Evolutionary conservation across 1,140 invertebrate genomes (phyloP).

Genomic region (Colletes gigas): DNA sequence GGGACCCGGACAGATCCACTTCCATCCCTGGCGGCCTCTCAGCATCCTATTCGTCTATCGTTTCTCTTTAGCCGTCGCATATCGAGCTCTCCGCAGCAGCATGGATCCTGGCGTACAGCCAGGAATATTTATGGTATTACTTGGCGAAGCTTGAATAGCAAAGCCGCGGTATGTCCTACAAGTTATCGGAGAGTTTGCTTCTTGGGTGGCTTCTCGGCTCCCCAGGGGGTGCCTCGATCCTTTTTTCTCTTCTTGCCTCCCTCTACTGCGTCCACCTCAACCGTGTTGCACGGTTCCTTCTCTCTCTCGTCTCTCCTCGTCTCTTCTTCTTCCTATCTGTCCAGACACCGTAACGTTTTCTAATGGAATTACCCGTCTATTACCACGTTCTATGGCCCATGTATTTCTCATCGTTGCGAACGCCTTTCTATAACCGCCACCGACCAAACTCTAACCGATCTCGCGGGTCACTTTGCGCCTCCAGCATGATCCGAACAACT

Average conservation of each 20-base stretch:
- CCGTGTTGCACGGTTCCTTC: slow-evolving; percentile 35
- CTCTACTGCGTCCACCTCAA: slow-evolving; percentile 12
- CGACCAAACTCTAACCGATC: slow-evolving; percentile 30
- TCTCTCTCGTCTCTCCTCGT: slow-evolving; percentile 36
- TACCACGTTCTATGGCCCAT: slow-evolving; percentile 58
- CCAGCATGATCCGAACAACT: too few relatives aligned
- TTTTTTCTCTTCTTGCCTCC: slow-evolving; percentile 27
- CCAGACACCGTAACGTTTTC: slow-evolving; percentile 67
- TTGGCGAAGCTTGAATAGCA: slow-evolving; percentile 71
- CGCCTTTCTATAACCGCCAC: slow-evolving; percentile 10
- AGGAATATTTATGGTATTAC: slow-evolving; percentile 73
- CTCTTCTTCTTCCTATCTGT: slow-evolving; percentile 36
- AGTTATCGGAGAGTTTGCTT: slow-evolving; percentile 76
- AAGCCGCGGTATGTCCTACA: slow-evolving; percentile 73
- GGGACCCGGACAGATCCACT: slow-evolving; percentile 26
- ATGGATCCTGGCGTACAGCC: slow-evolving; percentile 61
- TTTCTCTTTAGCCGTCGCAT: slow-evolving; percentile 42
- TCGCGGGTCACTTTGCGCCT: background rate
- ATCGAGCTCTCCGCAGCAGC: slow-evolving; percentile 44
- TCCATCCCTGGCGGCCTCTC: slow-evolving; percentile 24
- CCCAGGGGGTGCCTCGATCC: slow-evolving; percentile 73
- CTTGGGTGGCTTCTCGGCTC: slow-evolving; percentile 78
- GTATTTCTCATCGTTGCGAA: slow-evolving; percentile 6
- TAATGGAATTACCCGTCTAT: slow-evolving; percentile 74
- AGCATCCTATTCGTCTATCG: slow-evolving; percentile 42